Evolutionary conservation across 2,113 vertebrate species (phyloP).

Genomic region (Oreochromis aureus): DNA sequence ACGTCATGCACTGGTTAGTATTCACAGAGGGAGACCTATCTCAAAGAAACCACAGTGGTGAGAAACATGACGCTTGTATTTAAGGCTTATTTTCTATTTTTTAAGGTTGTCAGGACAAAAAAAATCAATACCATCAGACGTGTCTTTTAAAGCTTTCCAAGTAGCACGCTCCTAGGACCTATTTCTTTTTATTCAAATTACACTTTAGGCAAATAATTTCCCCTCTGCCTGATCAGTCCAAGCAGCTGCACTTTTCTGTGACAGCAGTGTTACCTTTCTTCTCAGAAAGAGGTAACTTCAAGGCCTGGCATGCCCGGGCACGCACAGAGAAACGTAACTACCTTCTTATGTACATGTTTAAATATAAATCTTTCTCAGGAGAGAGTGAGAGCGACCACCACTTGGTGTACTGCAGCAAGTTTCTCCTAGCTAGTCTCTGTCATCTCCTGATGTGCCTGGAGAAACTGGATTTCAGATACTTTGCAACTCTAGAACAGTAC

Average conservation of each 20-base stretch:
- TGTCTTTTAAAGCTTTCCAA: background rate
- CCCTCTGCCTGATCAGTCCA: background rate
- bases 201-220: background rate
- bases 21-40: background rate
- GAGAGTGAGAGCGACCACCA: constrained; percentile 61
- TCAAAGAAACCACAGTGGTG: background rate
- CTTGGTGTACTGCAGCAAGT: constrained; percentile 72
- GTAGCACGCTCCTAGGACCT: background rate
- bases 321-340: background rate
- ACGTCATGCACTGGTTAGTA: background rate
- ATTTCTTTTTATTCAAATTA: background rate
- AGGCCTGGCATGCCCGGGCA: background rate
- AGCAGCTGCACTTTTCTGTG: background rate
- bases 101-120: background rate
- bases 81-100: background rate
- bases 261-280: background rate
- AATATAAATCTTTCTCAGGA: constrained; percentile 32
- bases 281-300: background rate
- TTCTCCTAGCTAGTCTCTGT: constrained; percentile 60
- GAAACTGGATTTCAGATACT: constrained; percentile 49
- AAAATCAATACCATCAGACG: background rate
- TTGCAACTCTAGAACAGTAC: constrained; percentile 47
- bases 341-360: background rate
- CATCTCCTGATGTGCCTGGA: constrained; percentile 62
- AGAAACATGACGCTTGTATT: background rate